Base-by-base conservation (phyloP, 2,888 invertebrate genomes). In the Galerucella pusilla region DNA sequence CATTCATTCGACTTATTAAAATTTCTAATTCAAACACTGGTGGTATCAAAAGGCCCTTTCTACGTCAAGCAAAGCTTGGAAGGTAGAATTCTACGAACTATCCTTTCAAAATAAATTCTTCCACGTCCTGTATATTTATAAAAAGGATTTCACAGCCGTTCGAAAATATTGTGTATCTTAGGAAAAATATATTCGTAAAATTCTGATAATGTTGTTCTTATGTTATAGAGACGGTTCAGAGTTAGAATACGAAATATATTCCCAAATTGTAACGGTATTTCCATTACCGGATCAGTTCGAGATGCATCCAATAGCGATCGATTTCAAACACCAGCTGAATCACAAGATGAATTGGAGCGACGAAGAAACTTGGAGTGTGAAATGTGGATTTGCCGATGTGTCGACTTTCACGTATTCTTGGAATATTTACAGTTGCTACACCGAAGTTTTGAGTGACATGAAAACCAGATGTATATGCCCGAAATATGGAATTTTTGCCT, bases 171-270 rank as follows among this genome's bases (percentile, higher is more conserved):
- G 12, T 49, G 9, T 11, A 11, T 4, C 11, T 5, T 46, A 9
- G 46, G 46, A 12, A 2, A 10, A 46, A 6, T 45, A 2, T 46
- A 46, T 46, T 12, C 46, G 46, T 46, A 12, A 46, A 46, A 46
- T 46, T 12, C 49, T 12, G 14, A 49, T 49, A 49, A 49, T 42
- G 35, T 49, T 49, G 49, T 49, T 49, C 49, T 49, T 14, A 14
- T 12, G 16, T 85, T 83, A 6, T 85, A 93, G 93, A 84, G 91
- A 91, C 81, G 92, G 92, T 0, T 90, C 90, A n/a, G 92, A 93
- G 84, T 87, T 92, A 82, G 92, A 93, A 85, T 93, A 92, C 86
- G 90, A 90, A 81, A 88, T 93, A 70, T 90, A 92, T 73, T 93
- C 94, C 0, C 90, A 91, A 75, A 89, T 90, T 10, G 86, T 89